A percentile compares a stretch with the other conserved stretches of the same genome.
Evolutionary conservation across 2,797 vertebrate species (phyloP).

Genomic region (Adrianichthys oophorus): DNA sequence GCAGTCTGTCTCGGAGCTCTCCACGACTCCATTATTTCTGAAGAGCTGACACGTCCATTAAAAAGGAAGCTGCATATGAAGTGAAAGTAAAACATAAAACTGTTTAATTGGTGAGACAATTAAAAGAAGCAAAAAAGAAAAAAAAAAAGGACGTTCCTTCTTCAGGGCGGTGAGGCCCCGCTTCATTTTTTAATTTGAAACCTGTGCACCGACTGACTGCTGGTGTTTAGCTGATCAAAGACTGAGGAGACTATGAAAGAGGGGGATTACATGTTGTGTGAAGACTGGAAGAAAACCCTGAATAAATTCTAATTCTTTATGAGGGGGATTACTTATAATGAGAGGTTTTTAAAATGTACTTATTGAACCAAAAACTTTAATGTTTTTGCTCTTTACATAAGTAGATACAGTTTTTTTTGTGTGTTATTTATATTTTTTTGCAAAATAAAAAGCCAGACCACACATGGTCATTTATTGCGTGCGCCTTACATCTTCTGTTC

Average conservation of each 20-base stretch:
- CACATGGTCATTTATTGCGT: conserved; percentile 5
- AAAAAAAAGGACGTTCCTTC: conserved; percentile 61
- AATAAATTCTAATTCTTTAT: conserved; percentile 57
- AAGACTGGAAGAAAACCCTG: conserved; percentile 54
- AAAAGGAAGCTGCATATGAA: conserved; percentile 57
- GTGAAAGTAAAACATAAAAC: conserved; percentile 65
- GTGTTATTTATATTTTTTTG: conserved; percentile 8
- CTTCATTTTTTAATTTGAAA: conserved; percentile 65
- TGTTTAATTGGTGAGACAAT: conserved; percentile 67
- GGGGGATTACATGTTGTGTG: conserved; percentile 47
- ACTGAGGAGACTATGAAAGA: conserved; percentile 38
- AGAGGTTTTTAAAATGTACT: conserved; percentile 21
- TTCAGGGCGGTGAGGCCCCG: conserved; percentile 26
- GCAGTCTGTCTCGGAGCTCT: conserved; percentile 56
- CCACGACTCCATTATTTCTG: conserved; percentile 71
- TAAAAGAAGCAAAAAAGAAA: conserved; percentile 63
- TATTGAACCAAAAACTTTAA: conserved; percentile 20
- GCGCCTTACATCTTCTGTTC: conserved; percentile 62
- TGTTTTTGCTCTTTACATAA: background rate
- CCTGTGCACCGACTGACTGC: conserved; percentile 23
- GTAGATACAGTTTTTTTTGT: background rate
- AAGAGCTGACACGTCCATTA: conserved; percentile 69
- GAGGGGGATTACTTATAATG: conserved; percentile 37
- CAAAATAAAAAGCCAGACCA: background rate
- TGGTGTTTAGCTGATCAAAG: conserved; percentile 57